These are phyloP conservation scores for Leuciscus waleckii DNA, from an alignment of 2,797 vertebrate species.

Conservation along the genomic window DNA sequence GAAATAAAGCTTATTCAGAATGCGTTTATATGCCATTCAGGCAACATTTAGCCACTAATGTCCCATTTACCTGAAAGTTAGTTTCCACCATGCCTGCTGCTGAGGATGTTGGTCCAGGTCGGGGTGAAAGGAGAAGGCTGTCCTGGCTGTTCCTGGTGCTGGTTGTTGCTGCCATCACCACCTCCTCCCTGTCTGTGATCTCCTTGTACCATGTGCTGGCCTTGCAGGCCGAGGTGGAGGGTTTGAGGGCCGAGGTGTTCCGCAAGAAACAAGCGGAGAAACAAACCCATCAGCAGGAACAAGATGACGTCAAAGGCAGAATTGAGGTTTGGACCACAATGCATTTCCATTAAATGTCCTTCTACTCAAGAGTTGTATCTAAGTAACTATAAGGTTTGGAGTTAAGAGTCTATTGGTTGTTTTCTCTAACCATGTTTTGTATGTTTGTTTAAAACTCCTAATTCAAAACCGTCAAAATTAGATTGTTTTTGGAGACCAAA, in stretches of 20 bases:
- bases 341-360: not conserved
- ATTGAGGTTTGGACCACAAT: conserved; percentile 67
- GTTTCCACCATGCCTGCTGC: conserved; percentile 39
- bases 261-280: conserved; percentile 63
- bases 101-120: not conserved
- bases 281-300: conserved; percentile 28
- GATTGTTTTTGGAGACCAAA: not conserved
- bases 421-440: no score
- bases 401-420: not conserved
- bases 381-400: not conserved
- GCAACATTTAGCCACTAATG: not conserved
- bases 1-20: not conserved
- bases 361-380: not conserved
- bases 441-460: not conserved
- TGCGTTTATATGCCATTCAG: not conserved
- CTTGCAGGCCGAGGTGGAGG: conserved; percentile 87
- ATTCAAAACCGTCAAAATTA: not conserved
- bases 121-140: conserved; percentile 46
- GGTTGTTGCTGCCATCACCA: conserved; percentile 82
- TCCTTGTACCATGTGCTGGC: conserved; percentile 84
- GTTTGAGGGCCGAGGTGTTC: conserved; percentile 77
- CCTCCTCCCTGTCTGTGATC: conserved; percentile 84
- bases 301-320: conserved; percentile 51
- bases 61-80: not conserved
- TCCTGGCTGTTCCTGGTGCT: conserved; percentile 76